phyloP scores from a whole-genome alignment of 2,113 vertebrate species.

The Bucco capensis region DNA sequence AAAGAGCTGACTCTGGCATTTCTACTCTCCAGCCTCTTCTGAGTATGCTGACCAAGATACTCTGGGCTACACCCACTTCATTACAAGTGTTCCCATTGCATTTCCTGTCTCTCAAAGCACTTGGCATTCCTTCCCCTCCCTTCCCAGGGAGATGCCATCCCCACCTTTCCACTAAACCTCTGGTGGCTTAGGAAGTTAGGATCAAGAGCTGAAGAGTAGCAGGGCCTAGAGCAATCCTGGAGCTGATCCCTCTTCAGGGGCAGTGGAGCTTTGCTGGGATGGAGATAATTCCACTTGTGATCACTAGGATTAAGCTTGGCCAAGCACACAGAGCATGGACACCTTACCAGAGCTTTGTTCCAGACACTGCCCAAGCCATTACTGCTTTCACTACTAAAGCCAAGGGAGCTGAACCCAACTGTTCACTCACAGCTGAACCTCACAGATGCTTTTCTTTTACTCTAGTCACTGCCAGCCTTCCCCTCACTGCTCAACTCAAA shows the following conservation, averaged over 20 bases:
- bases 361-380: not conserved
- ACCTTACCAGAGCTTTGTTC: not conserved
- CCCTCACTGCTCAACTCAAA: not conserved
- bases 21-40: not conserved
- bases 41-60: slow-evolving; percentile 15
- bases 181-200: not conserved
- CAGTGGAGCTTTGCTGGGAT: not conserved
- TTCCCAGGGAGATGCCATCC: not conserved
- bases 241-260: not conserved
- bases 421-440: fast-evolving
- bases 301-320: not conserved
- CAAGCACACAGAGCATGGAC: not conserved
- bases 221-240: not conserved
- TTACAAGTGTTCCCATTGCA: slow-evolving; percentile 23
- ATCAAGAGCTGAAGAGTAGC: not conserved
- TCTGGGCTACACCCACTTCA: slow-evolving; percentile 33
- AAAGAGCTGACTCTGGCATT: slow-evolving; percentile 24
- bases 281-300: not conserved
- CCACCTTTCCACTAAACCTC: not conserved
- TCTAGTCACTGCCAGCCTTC: fast-evolving
- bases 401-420: not conserved
- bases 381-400: not conserved
- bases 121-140: not conserved
- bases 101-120: not conserved
- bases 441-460: not conserved